Percentiles rank a stretch among this genome's conserved stretches.
Conservation (phyloP, 1,140 invertebrate species). For the Steinernema khuongi region DNA sequence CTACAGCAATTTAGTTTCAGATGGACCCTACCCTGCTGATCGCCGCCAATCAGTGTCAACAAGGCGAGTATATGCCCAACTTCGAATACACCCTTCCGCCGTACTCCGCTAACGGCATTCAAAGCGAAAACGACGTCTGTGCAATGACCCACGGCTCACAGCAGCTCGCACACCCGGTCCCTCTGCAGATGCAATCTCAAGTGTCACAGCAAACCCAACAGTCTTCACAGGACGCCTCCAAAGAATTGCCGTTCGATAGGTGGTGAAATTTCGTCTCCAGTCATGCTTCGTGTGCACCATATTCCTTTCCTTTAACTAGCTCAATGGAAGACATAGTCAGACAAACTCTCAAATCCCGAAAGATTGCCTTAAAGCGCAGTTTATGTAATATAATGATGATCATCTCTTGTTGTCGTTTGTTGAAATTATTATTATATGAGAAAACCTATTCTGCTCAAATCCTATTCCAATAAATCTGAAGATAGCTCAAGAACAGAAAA, state of each 20-base stretch:
- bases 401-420: background rate
- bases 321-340: conserved; percentile 9
- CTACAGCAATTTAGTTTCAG: conserved; percentile 9
- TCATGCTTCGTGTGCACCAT: background rate
- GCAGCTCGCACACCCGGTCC: background rate
- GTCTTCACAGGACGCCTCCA: background rate
- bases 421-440: background rate
- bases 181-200: conserved; percentile 5
- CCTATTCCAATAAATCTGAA: background rate
- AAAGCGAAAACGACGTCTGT: background rate
- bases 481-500: too few relatives aligned
- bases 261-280: background rate
- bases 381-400: conserved; percentile 9
- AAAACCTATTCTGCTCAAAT: background rate
- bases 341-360: background rate
- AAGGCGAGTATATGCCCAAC: conserved; percentile 36
- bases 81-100: conserved; percentile 31
- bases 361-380: conserved; percentile 16
- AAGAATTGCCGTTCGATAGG: background rate
- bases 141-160: background rate
- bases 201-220: background rate
- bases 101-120: background rate
- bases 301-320: background rate
- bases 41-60: conserved; percentile 19
- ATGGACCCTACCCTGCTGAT: conserved; percentile 29